phyloP scores from a whole-genome alignment of 2,797 vertebrate species.

The Delichon dasypus region DNA sequence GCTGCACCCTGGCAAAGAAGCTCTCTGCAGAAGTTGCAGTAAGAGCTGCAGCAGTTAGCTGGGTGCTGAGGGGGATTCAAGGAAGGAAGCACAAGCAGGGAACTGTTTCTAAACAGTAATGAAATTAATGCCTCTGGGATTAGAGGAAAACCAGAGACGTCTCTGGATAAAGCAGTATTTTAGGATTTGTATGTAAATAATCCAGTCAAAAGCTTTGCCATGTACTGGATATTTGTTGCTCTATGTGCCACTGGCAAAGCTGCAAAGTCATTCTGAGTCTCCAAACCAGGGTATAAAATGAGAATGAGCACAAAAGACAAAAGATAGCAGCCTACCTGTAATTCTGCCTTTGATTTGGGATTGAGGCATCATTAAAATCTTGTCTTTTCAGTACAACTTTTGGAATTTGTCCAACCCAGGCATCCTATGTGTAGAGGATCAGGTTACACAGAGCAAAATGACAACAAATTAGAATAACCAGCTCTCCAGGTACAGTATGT shows the following conservation, averaged over 20 bases:
- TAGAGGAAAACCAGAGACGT: neutral
- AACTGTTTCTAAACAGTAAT: neutral
- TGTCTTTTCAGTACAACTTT: neutral
- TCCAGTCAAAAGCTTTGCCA: neutral
- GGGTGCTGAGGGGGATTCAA: neutral
- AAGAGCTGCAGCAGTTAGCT: neutral
- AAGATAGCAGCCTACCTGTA: neutral
- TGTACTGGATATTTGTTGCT: neutral
- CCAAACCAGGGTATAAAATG: neutral
- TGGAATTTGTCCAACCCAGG: neutral
- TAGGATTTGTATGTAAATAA: neutral
- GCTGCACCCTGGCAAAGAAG: neutral
- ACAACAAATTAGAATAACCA: neutral
- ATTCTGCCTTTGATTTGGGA: neutral
- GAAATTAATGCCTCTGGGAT: neutral
- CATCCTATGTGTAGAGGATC: neutral
- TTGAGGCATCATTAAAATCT: neutral
- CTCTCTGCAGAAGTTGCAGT: neutral
- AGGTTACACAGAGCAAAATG: neutral
- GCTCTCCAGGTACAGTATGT: neutral
- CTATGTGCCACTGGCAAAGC: neutral
- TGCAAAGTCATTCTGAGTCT: neutral
- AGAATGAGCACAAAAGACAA: neutral
- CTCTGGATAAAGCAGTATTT: neutral
- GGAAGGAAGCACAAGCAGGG: neutral